Evolutionary conservation across 2,888 invertebrate genomes (phyloP), one percentile per base, ranked within the genome.

Genomic region (Cremastobaeus sp.): DNA sequence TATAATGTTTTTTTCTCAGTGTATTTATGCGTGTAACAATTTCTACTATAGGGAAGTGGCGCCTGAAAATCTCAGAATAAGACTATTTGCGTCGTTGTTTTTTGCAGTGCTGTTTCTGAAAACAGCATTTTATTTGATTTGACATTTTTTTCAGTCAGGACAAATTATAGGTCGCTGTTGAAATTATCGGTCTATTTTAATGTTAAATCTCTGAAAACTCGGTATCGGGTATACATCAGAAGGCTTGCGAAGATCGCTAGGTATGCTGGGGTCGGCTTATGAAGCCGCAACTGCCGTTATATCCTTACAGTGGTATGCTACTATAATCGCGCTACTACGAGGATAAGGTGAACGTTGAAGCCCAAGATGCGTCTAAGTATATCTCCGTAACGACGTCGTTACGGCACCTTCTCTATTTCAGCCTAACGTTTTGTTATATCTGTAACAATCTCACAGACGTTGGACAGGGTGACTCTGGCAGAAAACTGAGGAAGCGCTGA

Each of bases 361-460:
- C 80, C 81, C 82, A 82, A 81, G 81, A 83, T 78, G 64, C 65
- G 84, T 84, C 84, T 84, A 81, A 84, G 84, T 83, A 81, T 84
- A 85, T 85, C 84, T 83, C 79, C 80, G 78, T 84, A 87, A 86
- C 85, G 86, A 86, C 84, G 85, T 86, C 85, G 86, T 86, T 86
- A 85, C 81, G 81, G 79, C 75, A 76, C 78, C 73, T 77, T 77
- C 76, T 79, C 76, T 68, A 65, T 64, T 72, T 71, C 71, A 72
- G 32, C 60, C 72, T 69, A 71, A 55, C 70, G 64, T 57, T 66
- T 64, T 48, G 47, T 62, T 59, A 59, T 66, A 55, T 52, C 74
- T 70, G 75, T 76, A 76, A 76, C 78, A 76, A 77, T 76, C 77
- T 76, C 50, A 65, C 71, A 73, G 71, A 75, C 70, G 54, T 35